Conservation (phyloP, 1,140 invertebrate genomes). For the Akabosia matsudoensis region DNA sequence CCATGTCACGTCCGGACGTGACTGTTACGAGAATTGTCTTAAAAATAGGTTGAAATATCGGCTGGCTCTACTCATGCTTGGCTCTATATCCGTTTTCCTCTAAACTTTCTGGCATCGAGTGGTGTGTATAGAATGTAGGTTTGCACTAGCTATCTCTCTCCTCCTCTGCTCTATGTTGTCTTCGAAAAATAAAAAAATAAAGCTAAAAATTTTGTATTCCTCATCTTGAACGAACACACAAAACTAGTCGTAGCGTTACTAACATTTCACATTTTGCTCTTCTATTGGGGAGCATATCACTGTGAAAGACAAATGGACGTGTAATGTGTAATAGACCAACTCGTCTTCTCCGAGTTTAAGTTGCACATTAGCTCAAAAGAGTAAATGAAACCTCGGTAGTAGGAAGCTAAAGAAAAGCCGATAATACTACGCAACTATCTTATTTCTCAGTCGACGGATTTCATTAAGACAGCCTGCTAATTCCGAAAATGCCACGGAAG, state of each 20-base stretch:
- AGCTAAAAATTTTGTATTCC: too few species aligned
- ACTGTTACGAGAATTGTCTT: constrained; percentile 14
- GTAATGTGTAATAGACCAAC: not conserved
- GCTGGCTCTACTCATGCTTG: not conserved
- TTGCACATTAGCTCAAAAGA: too few species aligned
- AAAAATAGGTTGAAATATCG: constrained; percentile 12
- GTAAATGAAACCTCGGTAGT: too few species aligned
- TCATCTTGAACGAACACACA: too few species aligned
- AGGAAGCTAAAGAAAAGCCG: not conserved
- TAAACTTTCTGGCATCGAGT: not conserved
- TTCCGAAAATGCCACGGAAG: not conserved
- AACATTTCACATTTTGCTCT: too few species aligned
- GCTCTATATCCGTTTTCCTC: not conserved
- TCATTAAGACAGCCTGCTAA: not conserved
- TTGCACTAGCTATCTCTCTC: too few species aligned
- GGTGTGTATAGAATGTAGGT: not conserved
- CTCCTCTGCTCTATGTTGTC: too few species aligned
- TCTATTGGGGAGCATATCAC: not conserved
- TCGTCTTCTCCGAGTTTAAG: too few species aligned
- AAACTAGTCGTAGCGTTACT: too few species aligned
- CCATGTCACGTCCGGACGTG: constrained; percentile 8
- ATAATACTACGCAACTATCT: not conserved
- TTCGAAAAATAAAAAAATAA: too few species aligned
- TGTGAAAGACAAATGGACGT: constrained; percentile 2
- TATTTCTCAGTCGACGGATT: not conserved